Evolutionary conservation across 2,113 vertebrate genomes (phyloP).

Genomic region (Eleginops maclovinus): DNA sequence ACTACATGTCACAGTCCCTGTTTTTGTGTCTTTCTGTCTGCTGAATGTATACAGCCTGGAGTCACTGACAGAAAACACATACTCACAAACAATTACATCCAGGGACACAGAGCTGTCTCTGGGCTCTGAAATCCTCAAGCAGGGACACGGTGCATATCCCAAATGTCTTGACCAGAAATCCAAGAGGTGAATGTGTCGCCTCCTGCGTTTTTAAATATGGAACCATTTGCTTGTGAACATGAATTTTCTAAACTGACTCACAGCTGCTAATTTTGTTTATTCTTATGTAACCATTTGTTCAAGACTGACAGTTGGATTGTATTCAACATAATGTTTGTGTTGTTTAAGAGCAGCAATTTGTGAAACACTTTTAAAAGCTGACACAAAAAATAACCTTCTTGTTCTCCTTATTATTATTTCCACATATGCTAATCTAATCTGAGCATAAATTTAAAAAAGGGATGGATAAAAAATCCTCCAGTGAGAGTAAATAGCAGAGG

Average conservation of each 20-base stretch:
- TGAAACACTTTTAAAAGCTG: neutral
- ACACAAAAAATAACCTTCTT: neutral
- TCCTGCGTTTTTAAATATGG: neutral
- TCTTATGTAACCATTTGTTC: neutral
- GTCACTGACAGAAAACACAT: neutral
- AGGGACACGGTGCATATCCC: neutral
- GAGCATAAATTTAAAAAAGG: neutral
- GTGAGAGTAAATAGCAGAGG: neutral
- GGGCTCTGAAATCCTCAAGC: neutral
- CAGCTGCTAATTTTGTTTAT: neutral
- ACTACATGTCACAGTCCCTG: neutral
- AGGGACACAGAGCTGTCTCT: neutral
- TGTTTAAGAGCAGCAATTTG: neutral
- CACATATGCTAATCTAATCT: neutral
- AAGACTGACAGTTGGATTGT: slow-evolving; percentile 12
- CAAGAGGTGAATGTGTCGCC: neutral
- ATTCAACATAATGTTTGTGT: neutral
- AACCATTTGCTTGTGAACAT: neutral
- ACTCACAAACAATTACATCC: slow-evolving; percentile 3
- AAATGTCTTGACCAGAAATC: neutral
- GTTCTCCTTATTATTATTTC: neutral
- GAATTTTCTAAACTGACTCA: neutral
- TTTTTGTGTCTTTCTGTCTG: neutral
- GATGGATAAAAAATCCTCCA: neutral
- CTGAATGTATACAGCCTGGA: neutral